Base-by-base conservation (phyloP, 2,113 vertebrate species). In the Gila orcuttii region DNA sequence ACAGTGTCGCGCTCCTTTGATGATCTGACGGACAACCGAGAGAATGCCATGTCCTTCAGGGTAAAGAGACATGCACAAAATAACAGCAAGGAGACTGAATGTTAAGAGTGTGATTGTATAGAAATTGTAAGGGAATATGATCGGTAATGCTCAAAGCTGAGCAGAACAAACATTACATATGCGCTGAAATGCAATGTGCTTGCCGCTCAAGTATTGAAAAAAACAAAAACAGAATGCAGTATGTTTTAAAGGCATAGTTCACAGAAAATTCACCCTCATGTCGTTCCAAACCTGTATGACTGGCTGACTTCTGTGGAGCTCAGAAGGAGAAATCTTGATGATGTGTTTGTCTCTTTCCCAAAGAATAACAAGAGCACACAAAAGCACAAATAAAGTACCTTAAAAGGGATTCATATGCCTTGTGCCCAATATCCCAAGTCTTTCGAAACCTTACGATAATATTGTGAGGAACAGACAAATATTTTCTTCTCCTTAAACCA, bases 31-130 rank as follows among this genome's bases (percentile, higher is more conserved):
- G 95, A 93, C 8, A 95, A 94, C 11, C 92, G 96, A 0, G 95
- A 96, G 74, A 97, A 96, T 71, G 94, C 95, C 0, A 55, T 83
- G 78, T 42, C 88, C 28, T 89, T 91, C 88, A 95, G 94, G 82
- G 92, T 97, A 2, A 96, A 96, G 90, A 94, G 97, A 15, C 96
- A 97, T 79, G 93, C 89, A 5, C 94, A 94, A 0, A 92, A 97
- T 3, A 95, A 96, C 94, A 96, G 95, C 95, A 99, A 97, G 77
- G 98, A 99, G 89, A 99, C 98, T 0, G 96, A 97, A 88, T 99
- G 98, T 47, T 75, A 36, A 50, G 52, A 64, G 45, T 33, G 57
- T 6, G 17, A 31, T 64, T 64, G 3, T 28, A 64, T 80, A 36
- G 42, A 57, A 57, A 36, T 57, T 19, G 23, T 45, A 21, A 60